Evolutionary conservation across 92 coral and sea anemone genomes (phyloP), one percentile per base, ranked within the genome.

Genomic region (Zoanthus gigantus): DNA sequence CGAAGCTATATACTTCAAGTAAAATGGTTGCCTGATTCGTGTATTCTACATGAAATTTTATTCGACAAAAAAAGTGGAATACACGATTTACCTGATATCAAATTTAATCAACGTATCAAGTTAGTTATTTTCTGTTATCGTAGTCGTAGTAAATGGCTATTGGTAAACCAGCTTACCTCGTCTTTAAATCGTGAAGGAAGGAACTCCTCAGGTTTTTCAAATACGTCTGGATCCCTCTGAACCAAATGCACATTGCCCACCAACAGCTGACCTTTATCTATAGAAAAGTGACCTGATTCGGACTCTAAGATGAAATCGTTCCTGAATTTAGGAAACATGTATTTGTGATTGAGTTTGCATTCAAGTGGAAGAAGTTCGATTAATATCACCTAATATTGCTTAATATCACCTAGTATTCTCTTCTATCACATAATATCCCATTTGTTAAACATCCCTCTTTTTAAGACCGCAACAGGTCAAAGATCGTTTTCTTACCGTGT

Each of bases 111-210:
- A 37, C 42, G 42, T 37, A 37, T 37, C 42, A 2, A 37, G 42
- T 37, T 37, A 1, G 42, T 37, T 37, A 0, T 14, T 63, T 61
- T 63, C 3, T 63, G 29, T 23, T 23, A 28, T 67, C 23, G 6
- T 6, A 58, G 66, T 3, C 5, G 4, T 58, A 58, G 2, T 37
- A 54, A 54, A 54, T 54, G 16, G 11, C 15, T 54, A 6, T 52
- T n/a, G 3, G 44, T 3, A 45, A 74, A 23, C 5, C 14, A 57
- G 13, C 71, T 88, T 34, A 88, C 95, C 94, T 93, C 92, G 83
- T 95, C 87, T 78, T 93, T 85, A 77, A 93, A 95, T 74, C 98
- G 84, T 67, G 96, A 91, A 2, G 98, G 98, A 34, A 87, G 48
- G 56, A 95, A 95, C 71, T 57, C 83, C 5, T 95, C 91, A 0